These are phyloP conservation scores for Pandemis cinnamomeana DNA, from an alignment of 2,888 invertebrate species.

Conservation along the genomic window DNA sequence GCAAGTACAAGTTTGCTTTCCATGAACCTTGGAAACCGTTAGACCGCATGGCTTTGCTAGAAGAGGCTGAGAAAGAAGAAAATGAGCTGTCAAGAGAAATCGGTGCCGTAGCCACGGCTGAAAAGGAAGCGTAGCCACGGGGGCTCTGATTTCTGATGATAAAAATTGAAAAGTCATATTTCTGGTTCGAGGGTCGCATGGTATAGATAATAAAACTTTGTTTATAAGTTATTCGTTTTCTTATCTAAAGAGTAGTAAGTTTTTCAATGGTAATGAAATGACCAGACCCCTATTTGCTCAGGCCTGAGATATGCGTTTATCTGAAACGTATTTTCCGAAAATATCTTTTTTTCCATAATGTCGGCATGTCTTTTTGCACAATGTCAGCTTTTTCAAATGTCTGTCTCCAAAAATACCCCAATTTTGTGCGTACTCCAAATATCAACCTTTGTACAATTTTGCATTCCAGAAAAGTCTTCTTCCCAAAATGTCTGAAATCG, in stretches of 20 bases:
- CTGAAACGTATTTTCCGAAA: too few relatives aligned
- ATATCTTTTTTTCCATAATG: too few relatives aligned
- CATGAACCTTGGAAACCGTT: conserved; percentile 78
- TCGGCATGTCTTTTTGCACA: too few relatives aligned
- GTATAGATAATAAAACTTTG: conserved; percentile 46
- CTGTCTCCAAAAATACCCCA: too few relatives aligned
- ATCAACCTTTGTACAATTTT: too few relatives aligned
- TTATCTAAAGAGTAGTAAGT: not conserved
- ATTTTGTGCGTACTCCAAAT: too few relatives aligned
- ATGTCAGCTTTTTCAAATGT: too few relatives aligned
- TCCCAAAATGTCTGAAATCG: too few relatives aligned
- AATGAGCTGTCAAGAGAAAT: conserved; percentile 46
- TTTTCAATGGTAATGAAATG: too few relatives aligned
- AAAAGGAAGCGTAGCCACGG: conserved; percentile 49
- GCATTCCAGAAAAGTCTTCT: too few relatives aligned
- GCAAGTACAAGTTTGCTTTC: conserved; percentile 74
- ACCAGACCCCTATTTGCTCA: too few relatives aligned
- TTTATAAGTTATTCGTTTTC: conserved; percentile 9
- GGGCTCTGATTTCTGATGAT: conserved; percentile 62
- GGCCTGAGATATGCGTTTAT: too few relatives aligned
- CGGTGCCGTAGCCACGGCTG: conserved; percentile 43
- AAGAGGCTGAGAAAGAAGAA: conserved; percentile 69
- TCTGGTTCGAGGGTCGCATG: conserved; percentile 52
- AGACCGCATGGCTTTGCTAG: conserved; percentile 66
- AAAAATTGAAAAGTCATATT: conserved; percentile 39